These are phyloP conservation scores for Hippolais icterina DNA, from an alignment of 2,113 vertebrate genomes.

Conservation along the genomic window DNA sequence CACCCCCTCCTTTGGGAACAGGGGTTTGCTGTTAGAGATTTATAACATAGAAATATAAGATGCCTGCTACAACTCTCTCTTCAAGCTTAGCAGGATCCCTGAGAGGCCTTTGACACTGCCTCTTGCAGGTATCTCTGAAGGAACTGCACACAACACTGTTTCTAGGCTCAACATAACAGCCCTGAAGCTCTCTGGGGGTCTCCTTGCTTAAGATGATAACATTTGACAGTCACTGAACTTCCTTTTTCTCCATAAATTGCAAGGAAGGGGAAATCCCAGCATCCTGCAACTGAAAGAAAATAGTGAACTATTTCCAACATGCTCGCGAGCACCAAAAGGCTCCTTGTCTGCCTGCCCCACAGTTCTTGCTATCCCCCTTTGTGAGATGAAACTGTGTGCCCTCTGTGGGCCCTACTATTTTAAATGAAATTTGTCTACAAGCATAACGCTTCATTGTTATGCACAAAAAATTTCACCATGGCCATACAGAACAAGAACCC, in stretches of 20 bases:
- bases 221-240: neutral
- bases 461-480: constrained; percentile 27
- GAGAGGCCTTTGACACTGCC: neutral
- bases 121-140: neutral
- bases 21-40: neutral
- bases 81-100: neutral
- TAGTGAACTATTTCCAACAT: neutral
- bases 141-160: neutral
- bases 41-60: neutral
- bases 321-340: constrained; percentile 13
- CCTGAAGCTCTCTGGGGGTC: neutral
- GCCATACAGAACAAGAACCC: constrained; percentile 46
- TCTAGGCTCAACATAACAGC: neutral
- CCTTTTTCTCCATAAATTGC: neutral
- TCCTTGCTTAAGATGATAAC: neutral
- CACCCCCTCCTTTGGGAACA: neutral
- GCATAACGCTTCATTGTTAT: constrained; percentile 57
- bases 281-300: constrained; percentile 22
- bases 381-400: neutral
- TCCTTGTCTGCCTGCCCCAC: neutral
- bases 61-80: neutral
- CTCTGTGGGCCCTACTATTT: constrained; percentile 20
- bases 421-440: constrained; percentile 62
- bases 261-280: constrained; percentile 39
- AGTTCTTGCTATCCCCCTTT: neutral